A percentile compares a stretch with the other conserved stretches of the same genome.
Evolutionary conservation across 1,140 invertebrate species (phyloP).

Genomic region (Arctopsyche grandis): DNA sequence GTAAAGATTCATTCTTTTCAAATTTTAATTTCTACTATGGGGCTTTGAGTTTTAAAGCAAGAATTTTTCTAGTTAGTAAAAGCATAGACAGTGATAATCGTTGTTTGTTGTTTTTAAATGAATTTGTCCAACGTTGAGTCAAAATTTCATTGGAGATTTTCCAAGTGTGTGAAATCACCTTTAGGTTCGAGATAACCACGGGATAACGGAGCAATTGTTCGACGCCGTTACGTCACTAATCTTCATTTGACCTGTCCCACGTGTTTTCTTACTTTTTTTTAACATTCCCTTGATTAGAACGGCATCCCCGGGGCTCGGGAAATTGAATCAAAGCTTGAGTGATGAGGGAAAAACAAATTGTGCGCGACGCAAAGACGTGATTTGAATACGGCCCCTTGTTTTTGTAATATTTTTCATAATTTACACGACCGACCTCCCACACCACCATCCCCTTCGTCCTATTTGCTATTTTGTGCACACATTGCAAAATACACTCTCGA

Average conservation of each 20-base stretch:
- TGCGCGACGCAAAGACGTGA: constrained; percentile 48
- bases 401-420: constrained; percentile 46
- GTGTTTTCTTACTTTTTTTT: constrained; percentile 50
- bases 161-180: constrained; percentile 28
- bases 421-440: constrained; percentile 5
- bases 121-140: too few relatives aligned
- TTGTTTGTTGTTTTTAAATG: too few relatives aligned
- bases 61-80: too few relatives aligned
- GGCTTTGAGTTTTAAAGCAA: too few relatives aligned
- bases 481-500: background rate
- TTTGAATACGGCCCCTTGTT: constrained; percentile 49
- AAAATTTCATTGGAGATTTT: too few relatives aligned
- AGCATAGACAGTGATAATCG: too few relatives aligned
- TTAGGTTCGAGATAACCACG: constrained; percentile 39
- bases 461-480: constrained; percentile 8
- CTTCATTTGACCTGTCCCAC: constrained; percentile 55
- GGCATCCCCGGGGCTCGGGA: constrained; percentile 39
- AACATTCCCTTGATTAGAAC: constrained; percentile 53
- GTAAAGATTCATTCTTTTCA: too few relatives aligned
- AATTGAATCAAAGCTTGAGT: constrained; percentile 54
- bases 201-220: constrained; percentile 47
- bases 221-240: constrained; percentile 52
- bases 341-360: constrained; percentile 55
- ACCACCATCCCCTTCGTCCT: background rate
- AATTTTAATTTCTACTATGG: too few relatives aligned